Evolutionary conservation across 2,113 vertebrate genomes (phyloP), one percentile per base, ranked within the genome.

Genomic region (Aphelocoma coerulescens): DNA sequence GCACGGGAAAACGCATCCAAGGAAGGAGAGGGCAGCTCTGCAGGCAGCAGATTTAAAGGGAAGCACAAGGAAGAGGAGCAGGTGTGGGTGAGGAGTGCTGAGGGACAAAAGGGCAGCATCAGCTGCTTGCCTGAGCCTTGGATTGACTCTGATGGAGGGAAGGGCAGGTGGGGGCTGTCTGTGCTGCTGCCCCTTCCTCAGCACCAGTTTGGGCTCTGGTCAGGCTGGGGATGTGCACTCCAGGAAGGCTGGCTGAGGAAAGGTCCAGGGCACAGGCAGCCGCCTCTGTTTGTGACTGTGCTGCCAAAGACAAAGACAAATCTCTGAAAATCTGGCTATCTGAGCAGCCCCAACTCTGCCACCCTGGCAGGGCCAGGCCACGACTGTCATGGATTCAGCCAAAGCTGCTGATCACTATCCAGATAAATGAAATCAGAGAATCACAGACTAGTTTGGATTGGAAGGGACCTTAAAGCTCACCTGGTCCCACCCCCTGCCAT

Each of bases 131-230:
- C 49, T 16, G 54, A 11, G 68, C 4, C 8, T 7, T 17, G 17
- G 39, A 4, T 13, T 7, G 10, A 16, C 7, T 7, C 11, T 0
- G 9, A 2, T 0, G 11, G 23, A 48, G 57, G 27, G 24, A 7
- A 30, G 20, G 69, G 59, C 6, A 2, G 15, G 20, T 2, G n/a
- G 17, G 65, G 33, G 46, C 16, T 83, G 27, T 4, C 19, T 7
- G 39, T 33, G 68, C 68, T 63, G 54, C 71, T 59, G 18, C n/a
- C 6, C 8, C 32, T 10, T 23, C 59, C 76, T 37, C 43, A 10
- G 32, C 3, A 16, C 49, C 32, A 15, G 27, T 0, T 35, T 15
- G 44, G 55, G 55, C 59, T 55, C 82, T 39, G 81, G 5, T 0
- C 41, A 48, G 59, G 59, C 82, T 41, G 61, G 43, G 41, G 30